These are phyloP conservation scores for Arnoldichthys spilopterus DNA, from an alignment of 2,797 vertebrate genomes.

Conservation along the genomic window DNA sequence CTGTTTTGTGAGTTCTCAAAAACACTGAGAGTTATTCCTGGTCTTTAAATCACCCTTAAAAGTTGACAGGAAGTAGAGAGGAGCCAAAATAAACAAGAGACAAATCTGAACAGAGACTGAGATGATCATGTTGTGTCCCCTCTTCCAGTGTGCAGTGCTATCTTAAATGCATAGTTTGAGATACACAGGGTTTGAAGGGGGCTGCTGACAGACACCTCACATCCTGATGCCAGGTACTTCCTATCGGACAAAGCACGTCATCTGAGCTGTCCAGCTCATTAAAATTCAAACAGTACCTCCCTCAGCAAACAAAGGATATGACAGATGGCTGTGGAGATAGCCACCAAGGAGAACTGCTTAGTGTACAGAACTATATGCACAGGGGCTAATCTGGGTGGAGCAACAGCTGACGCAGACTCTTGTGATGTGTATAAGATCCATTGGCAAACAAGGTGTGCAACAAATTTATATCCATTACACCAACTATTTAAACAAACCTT, in stretches of 20 bases:
- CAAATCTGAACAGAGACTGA: slow-evolving; percentile 56
- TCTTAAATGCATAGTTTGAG: slow-evolving; percentile 27
- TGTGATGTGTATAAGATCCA: not conserved
- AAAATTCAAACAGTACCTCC: slow-evolving; percentile 46
- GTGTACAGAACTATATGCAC: not conserved
- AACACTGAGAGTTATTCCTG: slow-evolving; percentile 16
- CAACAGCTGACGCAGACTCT: not conserved
- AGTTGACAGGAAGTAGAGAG: slow-evolving; percentile 49
- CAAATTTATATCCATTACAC: not conserved
- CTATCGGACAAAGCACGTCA: slow-evolving; percentile 28
- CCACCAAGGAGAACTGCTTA: slow-evolving; percentile 18
- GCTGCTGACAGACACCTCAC: slow-evolving; percentile 51
- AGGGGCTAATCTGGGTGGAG: slow-evolving; percentile 10
- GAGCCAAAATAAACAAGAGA: slow-evolving; percentile 37
- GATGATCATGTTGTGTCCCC: slow-evolving; percentile 8
- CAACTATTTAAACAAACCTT: slow-evolving; percentile 6
- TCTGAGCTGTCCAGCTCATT: slow-evolving; percentile 39
- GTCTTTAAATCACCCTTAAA: slow-evolving; percentile 34
- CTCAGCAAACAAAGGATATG: slow-evolving; percentile 54
- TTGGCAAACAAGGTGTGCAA: slow-evolving; percentile 15
- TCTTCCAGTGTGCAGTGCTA: slow-evolving; percentile 22
- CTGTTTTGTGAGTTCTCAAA: not conserved
- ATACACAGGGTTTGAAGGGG: not conserved
- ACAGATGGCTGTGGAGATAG: slow-evolving; percentile 44
- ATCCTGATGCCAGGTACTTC: slow-evolving; percentile 43